These are phyloP conservation scores for Cartodere bifasciata DNA, from an alignment of 2,888 invertebrate genomes.

Conservation along the genomic window DNA sequence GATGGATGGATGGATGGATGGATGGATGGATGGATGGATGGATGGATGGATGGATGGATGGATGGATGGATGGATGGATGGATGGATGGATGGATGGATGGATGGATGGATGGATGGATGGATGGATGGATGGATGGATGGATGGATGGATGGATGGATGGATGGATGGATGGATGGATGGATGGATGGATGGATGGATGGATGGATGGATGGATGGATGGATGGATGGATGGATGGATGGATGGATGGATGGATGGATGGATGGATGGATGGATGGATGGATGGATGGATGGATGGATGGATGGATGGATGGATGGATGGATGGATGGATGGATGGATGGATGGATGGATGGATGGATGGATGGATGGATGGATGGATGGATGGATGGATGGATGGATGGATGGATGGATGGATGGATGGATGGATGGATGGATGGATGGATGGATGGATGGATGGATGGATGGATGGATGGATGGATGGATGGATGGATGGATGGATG, in stretches of 20 bases:
- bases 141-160: constrained; percentile 8
- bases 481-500: constrained; percentile 8
- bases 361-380: constrained; percentile 6
- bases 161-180: constrained; percentile 8
- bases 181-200: constrained; percentile 8
- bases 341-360: constrained; percentile 8
- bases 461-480: constrained; percentile 8
- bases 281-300: constrained; percentile 7
- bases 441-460: constrained; percentile 8
- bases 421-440: constrained; percentile 8
- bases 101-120: constrained; percentile 8
- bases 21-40: constrained; percentile 7
- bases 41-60: constrained; percentile 8
- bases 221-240: constrained; percentile 8
- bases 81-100: constrained; percentile 8
- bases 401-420: constrained; percentile 8
- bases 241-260: constrained; percentile 8
- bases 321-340: constrained; percentile 8
- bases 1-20: constrained; percentile 8
- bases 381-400: constrained; percentile 6
- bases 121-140: constrained; percentile 4
- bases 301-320: constrained; percentile 8
- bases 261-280: constrained; percentile 8
- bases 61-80: constrained; percentile 8
- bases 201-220: constrained; percentile 8